Evolutionary conservation across 2,797 vertebrate genomes (phyloP).

Genomic region (Rhinella marina): DNA sequence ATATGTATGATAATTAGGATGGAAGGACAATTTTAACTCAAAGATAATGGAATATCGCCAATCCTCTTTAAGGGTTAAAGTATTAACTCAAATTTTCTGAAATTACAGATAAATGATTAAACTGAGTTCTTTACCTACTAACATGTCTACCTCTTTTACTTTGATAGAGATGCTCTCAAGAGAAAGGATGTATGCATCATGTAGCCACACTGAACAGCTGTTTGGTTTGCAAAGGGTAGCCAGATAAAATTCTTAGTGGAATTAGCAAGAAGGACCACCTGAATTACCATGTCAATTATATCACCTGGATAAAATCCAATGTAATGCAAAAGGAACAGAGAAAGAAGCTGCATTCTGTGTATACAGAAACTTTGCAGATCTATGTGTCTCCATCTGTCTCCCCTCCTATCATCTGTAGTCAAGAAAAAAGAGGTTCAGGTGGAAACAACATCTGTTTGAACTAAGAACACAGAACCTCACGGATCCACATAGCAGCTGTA

Average conservation of each 20-base stretch:
- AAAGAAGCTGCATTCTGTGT: neutral
- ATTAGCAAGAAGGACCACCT: slow-evolving; percentile 44
- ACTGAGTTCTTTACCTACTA: neutral
- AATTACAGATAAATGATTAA: neutral
- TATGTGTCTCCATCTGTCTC: neutral
- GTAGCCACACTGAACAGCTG: neutral
- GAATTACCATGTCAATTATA: neutral
- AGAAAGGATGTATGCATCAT: neutral
- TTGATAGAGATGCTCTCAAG: too few relatives aligned
- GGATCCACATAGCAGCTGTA: neutral
- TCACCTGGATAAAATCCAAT: neutral
- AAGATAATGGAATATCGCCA: neutral
- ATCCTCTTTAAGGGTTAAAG: neutral
- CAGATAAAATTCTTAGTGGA: neutral
- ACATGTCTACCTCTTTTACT: neutral
- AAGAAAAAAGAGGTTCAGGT: neutral
- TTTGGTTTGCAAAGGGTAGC: neutral
- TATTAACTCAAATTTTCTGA: neutral
- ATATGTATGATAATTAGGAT: neutral
- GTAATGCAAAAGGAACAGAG: neutral
- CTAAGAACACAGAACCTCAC: neutral
- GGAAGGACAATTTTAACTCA: slow-evolving; percentile 7
- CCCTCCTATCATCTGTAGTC: neutral
- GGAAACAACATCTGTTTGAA: neutral
- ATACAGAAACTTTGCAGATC: neutral